Evolutionary conservation across 1,140 invertebrate genomes (phyloP).

Genomic region (Drosophila murphyi): DNA sequence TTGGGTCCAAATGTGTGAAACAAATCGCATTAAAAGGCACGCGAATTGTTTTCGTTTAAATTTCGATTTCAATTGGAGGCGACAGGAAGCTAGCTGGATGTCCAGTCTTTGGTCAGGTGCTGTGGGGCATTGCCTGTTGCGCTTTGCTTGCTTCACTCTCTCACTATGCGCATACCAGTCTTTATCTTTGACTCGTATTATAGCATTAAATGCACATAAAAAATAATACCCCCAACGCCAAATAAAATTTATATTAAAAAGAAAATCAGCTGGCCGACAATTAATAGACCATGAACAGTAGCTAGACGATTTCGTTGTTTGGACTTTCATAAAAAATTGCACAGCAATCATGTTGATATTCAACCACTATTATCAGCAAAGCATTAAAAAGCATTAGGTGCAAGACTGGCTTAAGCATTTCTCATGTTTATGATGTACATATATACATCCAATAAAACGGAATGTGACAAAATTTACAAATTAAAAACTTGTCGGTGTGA

Average conservation of each 20-base stretch:
- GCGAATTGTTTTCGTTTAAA: slow-evolving; percentile 6
- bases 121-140: slow-evolving; percentile 22
- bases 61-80: slow-evolving; percentile 35
- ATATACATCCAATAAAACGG: neutral
- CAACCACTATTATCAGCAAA: too few relatives aligned
- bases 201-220: slow-evolving; percentile 25
- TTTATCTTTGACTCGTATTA: slow-evolving; percentile 13
- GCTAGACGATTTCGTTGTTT: slow-evolving; percentile 46
- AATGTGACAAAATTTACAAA: neutral
- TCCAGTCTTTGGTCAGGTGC: neutral
- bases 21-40: slow-evolving; percentile 15
- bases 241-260: slow-evolving; percentile 43
- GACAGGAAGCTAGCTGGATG: neutral
- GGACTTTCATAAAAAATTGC: slow-evolving; percentile 11
- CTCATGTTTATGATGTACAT: neutral
- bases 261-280: slow-evolving; percentile 60
- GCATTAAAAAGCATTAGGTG: neutral
- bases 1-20: slow-evolving; percentile 20
- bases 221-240: slow-evolving; percentile 19
- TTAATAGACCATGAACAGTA: slow-evolving; percentile 77
- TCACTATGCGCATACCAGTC: neutral
- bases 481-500: neutral
- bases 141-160: slow-evolving; percentile 3
- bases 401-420: neutral
- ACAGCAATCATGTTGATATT: neutral